Base-by-base conservation (phyloP, 2,113 vertebrate genomes). In the Apodemus speciosus region DNA sequence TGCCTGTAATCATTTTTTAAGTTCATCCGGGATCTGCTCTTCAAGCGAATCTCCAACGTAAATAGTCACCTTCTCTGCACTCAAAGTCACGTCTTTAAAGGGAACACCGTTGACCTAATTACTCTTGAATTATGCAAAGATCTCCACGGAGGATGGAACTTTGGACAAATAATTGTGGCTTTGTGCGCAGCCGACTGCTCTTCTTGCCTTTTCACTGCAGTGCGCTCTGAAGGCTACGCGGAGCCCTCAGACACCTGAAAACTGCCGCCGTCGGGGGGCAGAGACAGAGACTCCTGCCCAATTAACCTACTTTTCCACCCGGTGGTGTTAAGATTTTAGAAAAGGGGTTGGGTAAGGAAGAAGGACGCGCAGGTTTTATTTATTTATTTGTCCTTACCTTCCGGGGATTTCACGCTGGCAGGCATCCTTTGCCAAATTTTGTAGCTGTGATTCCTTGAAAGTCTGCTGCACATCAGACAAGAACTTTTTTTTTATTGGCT, bases 291-390 rank as follows among this genome's bases (percentile, higher is more conserved):
- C 96, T 97, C 30, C 53, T 56, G 94, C 76, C 95, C 97, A 96
- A 98, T 98, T 98, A 98, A 97, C 98, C 98, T 91, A 98, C 97
- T 98, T 98, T 98, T 97, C 96, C 62, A 56, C 90, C 21, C 71
- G 49, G 79, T 93, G 88, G 71, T 92, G 97, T 95, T 96, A 98
- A 97, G 94, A 97, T 96, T 95, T 97, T 88, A 77, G 58, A 87
- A 66, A 89, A 72, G 7, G 32, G 2, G n/a, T 25, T 53, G 90
- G 60, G 49, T 84, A 16, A 92, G 60, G 6, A 15, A 53, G 84
- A 79, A 43, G 91, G 27, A 88, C 68, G 43, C 20, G 18, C 16
- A 27, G 11, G 3, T 30, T 64, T 66, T 13, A 15, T 35, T 86
- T 58, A n/a, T 9, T 62, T 46, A 27, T 40, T 30, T 9, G 27